Evolutionary conservation across 2,888 invertebrate species (phyloP).

Genomic region (Terebella lapidaria): DNA sequence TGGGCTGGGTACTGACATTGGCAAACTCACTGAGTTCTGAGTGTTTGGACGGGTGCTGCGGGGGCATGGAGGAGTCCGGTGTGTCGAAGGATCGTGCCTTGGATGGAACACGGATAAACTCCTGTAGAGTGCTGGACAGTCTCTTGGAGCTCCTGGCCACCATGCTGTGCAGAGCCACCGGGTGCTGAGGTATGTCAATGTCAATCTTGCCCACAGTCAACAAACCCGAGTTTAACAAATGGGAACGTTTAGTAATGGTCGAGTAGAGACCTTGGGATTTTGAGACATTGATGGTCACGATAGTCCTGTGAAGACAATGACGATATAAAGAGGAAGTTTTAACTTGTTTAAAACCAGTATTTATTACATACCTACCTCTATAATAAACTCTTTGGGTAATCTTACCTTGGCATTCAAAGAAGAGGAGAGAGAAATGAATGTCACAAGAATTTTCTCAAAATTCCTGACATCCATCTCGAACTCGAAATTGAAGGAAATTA

Average conservation of each 20-base stretch:
- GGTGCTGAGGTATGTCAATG: constrained; percentile 96
- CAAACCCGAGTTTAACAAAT: constrained; percentile 69
- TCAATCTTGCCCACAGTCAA: constrained; percentile 83
- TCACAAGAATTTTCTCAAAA: too few relatives aligned
- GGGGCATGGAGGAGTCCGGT: constrained; percentile 14
- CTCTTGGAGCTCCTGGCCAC: constrained; percentile 86
- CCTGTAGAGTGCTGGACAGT: constrained; percentile 85
- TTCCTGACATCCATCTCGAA: too few relatives aligned
- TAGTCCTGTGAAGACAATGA: constrained; percentile 74
- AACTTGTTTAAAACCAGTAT: too few relatives aligned
- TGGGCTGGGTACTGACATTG: neutral
- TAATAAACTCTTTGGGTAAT: too few relatives aligned
- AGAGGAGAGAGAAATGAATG: too few relatives aligned
- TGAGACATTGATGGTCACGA: constrained; percentile 86
- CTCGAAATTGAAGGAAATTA: too few relatives aligned
- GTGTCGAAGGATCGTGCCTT: constrained; percentile 31
- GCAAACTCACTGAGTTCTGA: constrained; percentile 19
- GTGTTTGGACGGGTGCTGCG: constrained; percentile 17
- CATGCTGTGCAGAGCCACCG: constrained; percentile 95
- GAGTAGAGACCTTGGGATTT: constrained; percentile 82
- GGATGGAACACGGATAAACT: constrained; percentile 47
- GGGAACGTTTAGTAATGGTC: constrained; percentile 6
- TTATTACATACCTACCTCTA: too few relatives aligned
- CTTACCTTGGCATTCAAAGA: too few relatives aligned
- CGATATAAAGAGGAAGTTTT: too few relatives aligned